Conservation (phyloP, 2,113 vertebrate genomes). For the Gobio gobio region DNA sequence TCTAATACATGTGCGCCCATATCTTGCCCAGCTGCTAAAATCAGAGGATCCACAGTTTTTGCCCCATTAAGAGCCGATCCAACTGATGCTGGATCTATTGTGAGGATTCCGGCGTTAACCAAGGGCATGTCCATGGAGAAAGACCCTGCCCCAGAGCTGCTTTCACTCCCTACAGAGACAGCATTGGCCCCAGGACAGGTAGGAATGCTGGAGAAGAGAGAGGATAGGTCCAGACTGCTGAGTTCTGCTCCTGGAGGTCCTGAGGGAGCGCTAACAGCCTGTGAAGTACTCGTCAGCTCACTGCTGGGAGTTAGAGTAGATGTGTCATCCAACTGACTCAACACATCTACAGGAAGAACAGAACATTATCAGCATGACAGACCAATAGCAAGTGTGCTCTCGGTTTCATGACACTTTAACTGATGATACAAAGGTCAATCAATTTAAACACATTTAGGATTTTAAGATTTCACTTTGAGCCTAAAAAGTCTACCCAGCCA, state of each 20-base stretch:
- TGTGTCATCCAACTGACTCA: conserved; percentile 86
- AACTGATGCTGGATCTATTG: conserved; percentile 86
- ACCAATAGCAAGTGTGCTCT: not conserved
- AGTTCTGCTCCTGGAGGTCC: conserved; percentile 78
- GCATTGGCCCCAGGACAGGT: conserved; percentile 61
- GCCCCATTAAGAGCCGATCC: conserved; percentile 77
- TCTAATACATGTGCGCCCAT: conserved; percentile 81
- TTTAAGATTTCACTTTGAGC: no score
- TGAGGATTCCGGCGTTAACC: conserved; percentile 89
- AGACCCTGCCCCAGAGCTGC: conserved; percentile 67
- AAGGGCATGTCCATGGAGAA: conserved; percentile 84
- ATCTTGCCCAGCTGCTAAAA: conserved; percentile 82
- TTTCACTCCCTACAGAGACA: conserved; percentile 54
- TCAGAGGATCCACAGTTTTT: conserved; percentile 86
- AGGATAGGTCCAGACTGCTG: conserved; percentile 87
- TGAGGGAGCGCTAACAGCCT: conserved; percentile 79
- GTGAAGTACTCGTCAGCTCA: conserved; percentile 84
- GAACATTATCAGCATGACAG: not conserved
- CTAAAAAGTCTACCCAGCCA: no score
- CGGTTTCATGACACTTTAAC: no score
- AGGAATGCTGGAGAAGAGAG: conserved; percentile 86
- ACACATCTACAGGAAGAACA: conserved; percentile 78
- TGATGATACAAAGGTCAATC: no score
- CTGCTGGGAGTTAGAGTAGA: conserved; percentile 88
- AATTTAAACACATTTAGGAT: no score